A percentile compares a stretch with the other conserved stretches of the same genome.
phyloP scores from a whole-genome alignment of 2,797 vertebrate genomes.

The Brachyalestes nurse region DNA sequence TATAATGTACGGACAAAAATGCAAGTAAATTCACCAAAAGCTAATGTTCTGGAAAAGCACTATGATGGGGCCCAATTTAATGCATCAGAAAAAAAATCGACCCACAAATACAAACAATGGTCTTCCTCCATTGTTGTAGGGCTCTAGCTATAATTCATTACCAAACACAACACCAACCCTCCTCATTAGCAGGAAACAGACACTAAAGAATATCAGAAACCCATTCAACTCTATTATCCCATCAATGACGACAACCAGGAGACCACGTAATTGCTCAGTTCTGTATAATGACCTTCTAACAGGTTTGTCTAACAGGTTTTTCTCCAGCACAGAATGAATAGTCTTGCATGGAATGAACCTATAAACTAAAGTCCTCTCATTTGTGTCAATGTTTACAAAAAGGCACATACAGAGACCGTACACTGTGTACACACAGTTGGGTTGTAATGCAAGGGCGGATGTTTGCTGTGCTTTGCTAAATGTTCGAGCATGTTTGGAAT shows the following conservation, averaged over 20 bases:
- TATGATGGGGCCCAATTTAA: no score
- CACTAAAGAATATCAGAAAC: conserved; percentile 14
- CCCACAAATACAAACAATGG: background rate
- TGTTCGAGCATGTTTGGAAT: conserved; percentile 26
- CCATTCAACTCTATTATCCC: conserved; percentile 1
- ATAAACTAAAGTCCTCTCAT: conserved; percentile 14
- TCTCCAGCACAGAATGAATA: conserved; percentile 17
- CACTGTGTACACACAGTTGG: conserved; percentile 8
- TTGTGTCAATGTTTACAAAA: background rate
- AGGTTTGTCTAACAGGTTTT: conserved; percentile 14
- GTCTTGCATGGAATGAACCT: background rate
- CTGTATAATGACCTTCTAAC: background rate
- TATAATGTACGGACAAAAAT: no score
- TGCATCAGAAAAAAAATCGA: background rate
- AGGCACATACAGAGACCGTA: background rate
- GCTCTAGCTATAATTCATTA: conserved; percentile 8
- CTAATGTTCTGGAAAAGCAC: background rate
- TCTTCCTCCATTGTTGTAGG: background rate
- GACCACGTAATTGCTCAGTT: background rate
- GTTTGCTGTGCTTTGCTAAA: conserved; percentile 40
- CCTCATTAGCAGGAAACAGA: conserved; percentile 13
- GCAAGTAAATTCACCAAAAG: background rate
- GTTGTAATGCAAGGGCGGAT: conserved; percentile 5
- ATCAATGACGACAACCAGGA: conserved; percentile 16
- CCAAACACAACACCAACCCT: background rate